Percentiles rank a stretch among this genome's conserved stretches.
Evolutionary conservation across 2,797 vertebrate genomes (phyloP).

Genomic region (Pelochelys cantorii): DNA sequence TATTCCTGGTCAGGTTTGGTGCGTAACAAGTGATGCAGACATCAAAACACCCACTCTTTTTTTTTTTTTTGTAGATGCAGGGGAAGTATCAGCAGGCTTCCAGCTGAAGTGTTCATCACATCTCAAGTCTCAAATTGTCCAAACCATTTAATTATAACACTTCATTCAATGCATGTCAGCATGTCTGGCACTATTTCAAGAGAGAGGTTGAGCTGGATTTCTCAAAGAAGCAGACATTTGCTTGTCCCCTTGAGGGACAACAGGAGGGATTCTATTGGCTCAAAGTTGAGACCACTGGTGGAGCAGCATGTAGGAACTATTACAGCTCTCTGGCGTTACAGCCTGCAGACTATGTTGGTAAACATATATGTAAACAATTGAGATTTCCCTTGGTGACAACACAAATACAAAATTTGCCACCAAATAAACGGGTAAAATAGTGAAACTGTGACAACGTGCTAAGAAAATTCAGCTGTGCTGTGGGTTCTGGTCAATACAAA

Average conservation of each 20-base stretch:
- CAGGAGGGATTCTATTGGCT: conserved; percentile 45
- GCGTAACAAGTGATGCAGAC: conserved; percentile 70
- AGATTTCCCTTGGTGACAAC: conserved; percentile 18
- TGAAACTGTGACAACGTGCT: conserved; percentile 25
- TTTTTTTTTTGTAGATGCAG: conserved; percentile 71
- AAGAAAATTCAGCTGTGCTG: background rate
- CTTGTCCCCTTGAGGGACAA: conserved; percentile 44
- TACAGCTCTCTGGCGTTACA: conserved; percentile 52
- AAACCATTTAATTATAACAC: conserved; percentile 75
- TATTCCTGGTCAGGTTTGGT: conserved; percentile 75
- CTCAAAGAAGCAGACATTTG: conserved; percentile 36
- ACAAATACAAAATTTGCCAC: conserved; percentile 35
- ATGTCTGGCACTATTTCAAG: conserved; percentile 57
- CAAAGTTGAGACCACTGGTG: background rate
- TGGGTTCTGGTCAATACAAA: background rate
- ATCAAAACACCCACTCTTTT: conserved; percentile 65
- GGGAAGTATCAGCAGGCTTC: conserved; percentile 68
- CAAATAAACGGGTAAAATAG: conserved; percentile 55
- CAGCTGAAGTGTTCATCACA: conserved; percentile 59
- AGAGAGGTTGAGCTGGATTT: background rate
- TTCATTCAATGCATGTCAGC: conserved; percentile 59
- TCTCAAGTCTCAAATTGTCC: conserved; percentile 71
- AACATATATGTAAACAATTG: conserved; percentile 33
- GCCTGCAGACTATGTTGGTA: background rate
- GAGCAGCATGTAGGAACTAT: conserved; percentile 48